These are phyloP conservation scores for Drosophila murphyi DNA, from an alignment of 1,140 invertebrate species.

Conservation along the genomic window DNA sequence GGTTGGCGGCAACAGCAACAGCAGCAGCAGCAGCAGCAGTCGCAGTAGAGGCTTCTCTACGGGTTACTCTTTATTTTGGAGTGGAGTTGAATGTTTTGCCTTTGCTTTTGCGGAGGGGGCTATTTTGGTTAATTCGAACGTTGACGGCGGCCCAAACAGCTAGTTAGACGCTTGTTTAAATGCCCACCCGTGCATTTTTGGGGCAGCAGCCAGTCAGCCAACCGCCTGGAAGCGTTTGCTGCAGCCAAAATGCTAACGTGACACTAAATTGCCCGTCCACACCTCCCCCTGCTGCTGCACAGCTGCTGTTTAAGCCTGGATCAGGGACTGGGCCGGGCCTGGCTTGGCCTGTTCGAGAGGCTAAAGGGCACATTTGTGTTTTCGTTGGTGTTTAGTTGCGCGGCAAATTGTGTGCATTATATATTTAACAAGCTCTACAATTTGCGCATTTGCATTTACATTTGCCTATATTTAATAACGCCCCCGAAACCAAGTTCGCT, in stretches of 20 bases:
- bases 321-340: constrained; percentile 56
- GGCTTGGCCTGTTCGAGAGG: constrained; percentile 23
- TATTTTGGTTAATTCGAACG: constrained; percentile 73
- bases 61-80: constrained; percentile 30
- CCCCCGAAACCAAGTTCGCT: constrained; percentile 59
- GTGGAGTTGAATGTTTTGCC: constrained; percentile 18
- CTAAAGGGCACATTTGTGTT: constrained; percentile 77
- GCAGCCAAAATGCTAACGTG: constrained; percentile 78
- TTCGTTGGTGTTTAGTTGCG: constrained; percentile 30
- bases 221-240: constrained; percentile 45
- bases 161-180: constrained; percentile 75
- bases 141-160: constrained; percentile 72
- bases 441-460: constrained; percentile 55
- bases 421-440: constrained; percentile 75
- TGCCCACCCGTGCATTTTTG: constrained; percentile 59
- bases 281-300: constrained; percentile 9
- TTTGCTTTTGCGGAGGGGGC: constrained; percentile 18
- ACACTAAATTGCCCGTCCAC: constrained; percentile 71
- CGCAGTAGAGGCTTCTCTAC: constrained; percentile 54
- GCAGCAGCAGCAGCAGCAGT: constrained; percentile 21
- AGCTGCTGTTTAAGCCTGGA: constrained; percentile 11
- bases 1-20: constrained; percentile 38
- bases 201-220: constrained; percentile 1
- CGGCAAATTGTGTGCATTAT: constrained; percentile 72
- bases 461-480: constrained; percentile 72